Percentiles rank a stretch among this genome's conserved stretches.
phyloP scores from a whole-genome alignment of 2,113 vertebrate genomes.

The Labeo catla region DNA sequence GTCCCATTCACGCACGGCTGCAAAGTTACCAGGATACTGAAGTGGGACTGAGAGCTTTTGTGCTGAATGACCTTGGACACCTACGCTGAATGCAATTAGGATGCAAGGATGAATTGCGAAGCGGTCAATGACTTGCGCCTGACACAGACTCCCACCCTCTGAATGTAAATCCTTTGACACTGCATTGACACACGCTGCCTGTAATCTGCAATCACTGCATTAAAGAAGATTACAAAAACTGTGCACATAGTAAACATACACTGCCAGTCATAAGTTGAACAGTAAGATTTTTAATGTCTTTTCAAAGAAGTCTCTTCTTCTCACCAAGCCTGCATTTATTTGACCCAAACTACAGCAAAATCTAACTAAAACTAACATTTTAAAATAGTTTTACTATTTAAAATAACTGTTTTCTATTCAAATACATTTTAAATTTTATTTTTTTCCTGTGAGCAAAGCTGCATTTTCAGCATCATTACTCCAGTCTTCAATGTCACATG shows the following conservation, averaged over 20 bases:
- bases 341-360: too few relatives aligned
- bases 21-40: constrained; percentile 37
- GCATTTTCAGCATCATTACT: too few relatives aligned
- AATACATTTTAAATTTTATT: too few relatives aligned
- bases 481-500: too few relatives aligned
- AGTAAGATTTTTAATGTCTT: too few relatives aligned
- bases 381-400: too few relatives aligned
- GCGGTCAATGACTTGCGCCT: constrained; percentile 34
- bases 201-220: constrained; percentile 16
- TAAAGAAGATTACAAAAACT: constrained; percentile 7
- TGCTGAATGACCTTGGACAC: constrained; percentile 39
- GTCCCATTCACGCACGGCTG: constrained; percentile 21
- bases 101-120: constrained; percentile 37
- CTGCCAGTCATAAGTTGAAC: too few relatives aligned
- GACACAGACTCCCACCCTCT: constrained; percentile 2
- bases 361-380: too few relatives aligned
- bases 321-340: too few relatives aligned
- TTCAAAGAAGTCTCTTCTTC: too few relatives aligned
- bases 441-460: too few relatives aligned
- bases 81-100: constrained; percentile 43
- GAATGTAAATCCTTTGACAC: constrained; percentile 36
- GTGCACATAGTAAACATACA: background rate
- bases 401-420: too few relatives aligned
- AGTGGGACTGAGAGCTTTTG: constrained; percentile 39
- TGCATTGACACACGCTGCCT: constrained; percentile 23